phyloP scores from a whole-genome alignment of 2,797 vertebrate genomes.

The Phyllotis vaccarum region DNA sequence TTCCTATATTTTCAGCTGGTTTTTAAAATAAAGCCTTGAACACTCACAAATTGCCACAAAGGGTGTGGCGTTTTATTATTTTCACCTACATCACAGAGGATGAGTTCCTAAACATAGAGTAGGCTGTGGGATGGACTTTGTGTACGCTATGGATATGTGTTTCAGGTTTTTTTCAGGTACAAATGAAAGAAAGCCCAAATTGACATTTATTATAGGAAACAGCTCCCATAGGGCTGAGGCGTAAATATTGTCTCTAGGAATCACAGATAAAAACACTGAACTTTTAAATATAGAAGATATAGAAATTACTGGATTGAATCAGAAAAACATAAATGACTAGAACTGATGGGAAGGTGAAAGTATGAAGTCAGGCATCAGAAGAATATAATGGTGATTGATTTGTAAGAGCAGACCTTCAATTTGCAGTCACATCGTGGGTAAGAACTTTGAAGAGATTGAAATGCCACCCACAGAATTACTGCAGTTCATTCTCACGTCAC shows the following conservation, averaged over 20 bases:
- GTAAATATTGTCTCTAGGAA: background rate
- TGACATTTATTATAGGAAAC: slow-evolving; percentile 41
- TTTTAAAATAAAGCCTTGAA: background rate
- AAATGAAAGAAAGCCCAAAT: background rate
- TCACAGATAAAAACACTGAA: background rate
- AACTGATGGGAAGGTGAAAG: slow-evolving; percentile 14
- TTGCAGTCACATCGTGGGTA: slow-evolving; percentile 7
- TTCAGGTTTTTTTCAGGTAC: background rate
- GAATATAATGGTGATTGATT: background rate
- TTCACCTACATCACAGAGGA: slow-evolving; percentile 55
- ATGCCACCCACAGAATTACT: background rate
- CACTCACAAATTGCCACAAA: background rate
- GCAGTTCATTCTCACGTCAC: background rate
- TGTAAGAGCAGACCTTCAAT: background rate
- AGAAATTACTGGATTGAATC: slow-evolving; percentile 28
- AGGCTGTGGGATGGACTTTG: too few species aligned
- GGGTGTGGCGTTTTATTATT: slow-evolving; percentile 33
- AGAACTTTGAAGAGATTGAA: slow-evolving; percentile 33
- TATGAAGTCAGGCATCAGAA: background rate
- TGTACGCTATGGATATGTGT: too few species aligned
- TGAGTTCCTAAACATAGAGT: slow-evolving; percentile 25
- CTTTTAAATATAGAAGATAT: slow-evolving; percentile 27
- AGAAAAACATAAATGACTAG: slow-evolving; percentile 34
- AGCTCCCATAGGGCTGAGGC: background rate
- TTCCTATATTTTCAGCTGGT: background rate